Evolutionary conservation across 30 jellyfish, hydroid and myxozoan species (phyloP), one percentile per base, ranked within the genome.

Genomic region (Cassiopea andromeda): DNA sequence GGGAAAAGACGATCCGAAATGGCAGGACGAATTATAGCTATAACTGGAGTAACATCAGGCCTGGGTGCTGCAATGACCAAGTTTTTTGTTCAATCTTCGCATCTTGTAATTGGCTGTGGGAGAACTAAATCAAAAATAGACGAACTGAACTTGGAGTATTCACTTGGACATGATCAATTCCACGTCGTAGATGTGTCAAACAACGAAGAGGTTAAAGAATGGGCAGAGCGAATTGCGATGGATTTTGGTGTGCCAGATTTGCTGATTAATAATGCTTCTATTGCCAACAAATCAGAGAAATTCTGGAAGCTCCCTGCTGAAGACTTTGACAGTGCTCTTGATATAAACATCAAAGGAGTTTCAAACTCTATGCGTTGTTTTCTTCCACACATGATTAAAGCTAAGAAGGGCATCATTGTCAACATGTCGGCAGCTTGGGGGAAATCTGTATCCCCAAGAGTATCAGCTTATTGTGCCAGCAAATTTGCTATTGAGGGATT

Each of bases 381-480:
- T 75, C 86, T 86, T 27, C 98, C 98, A 38, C 75, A 70, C 50
- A 92, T 92, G 98, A 60, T 85, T 58, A 71, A 92, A 86, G 95
- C 91, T 2, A 82, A 72, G 57, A 81, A 73, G 80, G 98, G 98
- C 18, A 54, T 86, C 5, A 75, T 92, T 75, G 87, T 92, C 16
- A 92, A 92, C 60, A 57, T 92, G 57, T 82, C 95, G 48, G 91
- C 98, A 5, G 93, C 92, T 1, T 92, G 95, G 95, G 98, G 98
- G 7, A 77, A 92, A 18, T 44, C 74, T 7, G 88, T 89, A 44
- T 71, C 93, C 9, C 85, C 89, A 17, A 72, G 87, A 27, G 93
- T 85, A 16, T 93, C 95, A 7, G 96, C 98, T 6, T 92, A 92
- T 68, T 92, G 98, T 68, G 80, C 96, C 73, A 78, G 92, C 70